Percentiles rank a stretch among this genome's conserved stretches.
Conservation (phyloP, 2,113 vertebrate species). For the Illadopsis cleaveri region DNA sequence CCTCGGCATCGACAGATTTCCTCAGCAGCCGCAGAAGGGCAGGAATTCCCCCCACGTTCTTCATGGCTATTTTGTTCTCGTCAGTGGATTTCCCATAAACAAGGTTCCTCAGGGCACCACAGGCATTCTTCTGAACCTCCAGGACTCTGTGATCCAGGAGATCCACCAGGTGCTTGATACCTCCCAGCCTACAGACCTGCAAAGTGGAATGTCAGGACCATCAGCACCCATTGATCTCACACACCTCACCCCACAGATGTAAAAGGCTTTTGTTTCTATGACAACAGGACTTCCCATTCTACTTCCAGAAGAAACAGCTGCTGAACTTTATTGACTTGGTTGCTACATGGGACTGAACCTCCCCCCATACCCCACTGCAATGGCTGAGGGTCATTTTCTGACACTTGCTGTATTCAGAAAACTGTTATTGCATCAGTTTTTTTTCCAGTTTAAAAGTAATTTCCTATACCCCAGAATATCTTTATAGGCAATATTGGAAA, state of each 20-base stretch:
- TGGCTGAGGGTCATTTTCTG: background rate
- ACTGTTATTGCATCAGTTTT: background rate
- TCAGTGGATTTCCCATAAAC: constrained; percentile 95
- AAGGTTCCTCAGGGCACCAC: constrained; percentile 92
- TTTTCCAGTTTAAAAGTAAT: background rate
- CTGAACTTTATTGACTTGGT: background rate
- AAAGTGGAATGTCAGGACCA: background rate
- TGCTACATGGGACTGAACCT: background rate
- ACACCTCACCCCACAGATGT: background rate
- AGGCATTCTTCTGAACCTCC: constrained; percentile 95
- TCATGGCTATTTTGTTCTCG: constrained; percentile 94
- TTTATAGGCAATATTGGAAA: background rate
- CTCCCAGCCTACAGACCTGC: constrained; percentile 91
- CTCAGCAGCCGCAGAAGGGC: constrained; percentile 91
- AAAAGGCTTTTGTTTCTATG: background rate
- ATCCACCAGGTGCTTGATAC: constrained; percentile 95
- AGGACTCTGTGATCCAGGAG: constrained; percentile 92
- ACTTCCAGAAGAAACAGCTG: background rate
- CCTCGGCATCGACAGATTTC: constrained; percentile 91
- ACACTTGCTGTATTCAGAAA: background rate
- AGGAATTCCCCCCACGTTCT: constrained; percentile 91
- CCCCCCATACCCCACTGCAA: background rate
- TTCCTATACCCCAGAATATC: background rate
- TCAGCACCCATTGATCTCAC: background rate
- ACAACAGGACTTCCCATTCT: background rate